Percentiles rank a stretch among this genome's conserved stretches.
Evolutionary conservation across 2,888 invertebrate genomes (phyloP).

Genomic region (Panopea generosa): DNA sequence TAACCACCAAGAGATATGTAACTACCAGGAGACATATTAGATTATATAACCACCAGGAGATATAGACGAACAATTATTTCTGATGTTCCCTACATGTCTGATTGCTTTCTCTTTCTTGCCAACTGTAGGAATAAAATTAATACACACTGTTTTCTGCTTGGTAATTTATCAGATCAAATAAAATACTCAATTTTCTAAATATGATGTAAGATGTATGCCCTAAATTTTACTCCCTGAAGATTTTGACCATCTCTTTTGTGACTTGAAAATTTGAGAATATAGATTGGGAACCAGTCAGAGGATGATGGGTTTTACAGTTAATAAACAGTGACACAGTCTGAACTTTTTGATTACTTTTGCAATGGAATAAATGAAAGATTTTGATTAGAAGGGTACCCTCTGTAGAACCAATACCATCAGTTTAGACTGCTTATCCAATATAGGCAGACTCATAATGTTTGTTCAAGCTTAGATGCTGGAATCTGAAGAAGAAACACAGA

Average conservation of each 20-base stretch:
- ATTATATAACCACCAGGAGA: no score
- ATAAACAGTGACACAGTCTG: slow-evolving; percentile 69
- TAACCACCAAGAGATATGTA: no score
- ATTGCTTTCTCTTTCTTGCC: no score
- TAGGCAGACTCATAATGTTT: background rate
- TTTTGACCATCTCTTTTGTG: slow-evolving; percentile 31
- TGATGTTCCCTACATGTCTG: no score
- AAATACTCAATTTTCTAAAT: slow-evolving; percentile 44
- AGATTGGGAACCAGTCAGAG: slow-evolving; percentile 56
- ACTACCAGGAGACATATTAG: no score
- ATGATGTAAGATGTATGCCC: slow-evolving; percentile 12
- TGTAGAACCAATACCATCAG: slow-evolving; percentile 51
- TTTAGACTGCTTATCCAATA: slow-evolving; percentile 11
- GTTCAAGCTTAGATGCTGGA: no score
- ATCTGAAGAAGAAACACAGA: no score
- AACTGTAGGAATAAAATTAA: no score
- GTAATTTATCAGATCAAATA: slow-evolving; percentile 38
- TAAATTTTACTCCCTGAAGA: slow-evolving; percentile 46
- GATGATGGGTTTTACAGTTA: slow-evolving; percentile 68
- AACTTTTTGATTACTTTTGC: slow-evolving; percentile 67
- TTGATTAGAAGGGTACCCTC: slow-evolving; percentile 62
- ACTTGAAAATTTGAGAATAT: slow-evolving; percentile 50
- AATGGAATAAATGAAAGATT: slow-evolving; percentile 65
- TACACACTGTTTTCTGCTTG: background rate
- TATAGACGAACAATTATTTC: no score